phyloP scores from a whole-genome alignment of 2,888 invertebrate species.

The Eurytoma adleriae region DNA sequence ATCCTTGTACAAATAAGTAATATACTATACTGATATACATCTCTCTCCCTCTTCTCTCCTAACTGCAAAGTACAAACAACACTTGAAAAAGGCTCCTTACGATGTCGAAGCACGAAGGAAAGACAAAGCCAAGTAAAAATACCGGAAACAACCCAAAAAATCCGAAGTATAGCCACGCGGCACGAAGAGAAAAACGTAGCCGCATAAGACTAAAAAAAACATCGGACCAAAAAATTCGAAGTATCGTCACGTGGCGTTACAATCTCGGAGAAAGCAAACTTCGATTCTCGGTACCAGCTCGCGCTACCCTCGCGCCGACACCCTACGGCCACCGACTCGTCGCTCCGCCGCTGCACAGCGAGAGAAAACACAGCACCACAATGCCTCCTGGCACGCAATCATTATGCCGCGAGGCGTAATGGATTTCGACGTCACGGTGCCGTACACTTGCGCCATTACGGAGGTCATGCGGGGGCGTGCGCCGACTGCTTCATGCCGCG shows the following conservation, averaged over 20 bases:
- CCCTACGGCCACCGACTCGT: slow-evolving; percentile 55
- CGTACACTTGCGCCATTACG: slow-evolving; percentile 20
- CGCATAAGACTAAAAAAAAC: neutral
- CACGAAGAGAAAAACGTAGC: neutral
- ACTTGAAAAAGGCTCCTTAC: too few species aligned
- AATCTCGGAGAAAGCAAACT: too few species aligned
- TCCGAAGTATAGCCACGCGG: neutral
- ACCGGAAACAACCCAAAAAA: neutral
- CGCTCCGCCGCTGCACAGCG: slow-evolving; percentile 1
- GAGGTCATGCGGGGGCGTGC: slow-evolving; percentile 11
- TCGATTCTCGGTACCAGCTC: slow-evolving; percentile 64
- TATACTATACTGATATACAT: too few species aligned
- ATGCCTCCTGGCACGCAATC: slow-evolving; percentile 72
- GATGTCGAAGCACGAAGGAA: neutral
- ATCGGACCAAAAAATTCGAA: neutral
- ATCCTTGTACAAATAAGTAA: neutral
- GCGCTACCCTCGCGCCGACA: slow-evolving; percentile 67
- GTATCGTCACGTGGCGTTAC: neutral
- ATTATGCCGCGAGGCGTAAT: slow-evolving; percentile 67
- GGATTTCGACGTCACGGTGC: slow-evolving; percentile 55
- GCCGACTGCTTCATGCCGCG: slow-evolving; percentile 1
- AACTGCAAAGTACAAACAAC: too few species aligned
- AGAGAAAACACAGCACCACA: slow-evolving; percentile 64
- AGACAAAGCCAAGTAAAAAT: neutral
- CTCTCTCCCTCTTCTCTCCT: too few species aligned